Evolutionary conservation across 2,113 vertebrate genomes (phyloP).

Genomic region (Polyodon spathula): DNA sequence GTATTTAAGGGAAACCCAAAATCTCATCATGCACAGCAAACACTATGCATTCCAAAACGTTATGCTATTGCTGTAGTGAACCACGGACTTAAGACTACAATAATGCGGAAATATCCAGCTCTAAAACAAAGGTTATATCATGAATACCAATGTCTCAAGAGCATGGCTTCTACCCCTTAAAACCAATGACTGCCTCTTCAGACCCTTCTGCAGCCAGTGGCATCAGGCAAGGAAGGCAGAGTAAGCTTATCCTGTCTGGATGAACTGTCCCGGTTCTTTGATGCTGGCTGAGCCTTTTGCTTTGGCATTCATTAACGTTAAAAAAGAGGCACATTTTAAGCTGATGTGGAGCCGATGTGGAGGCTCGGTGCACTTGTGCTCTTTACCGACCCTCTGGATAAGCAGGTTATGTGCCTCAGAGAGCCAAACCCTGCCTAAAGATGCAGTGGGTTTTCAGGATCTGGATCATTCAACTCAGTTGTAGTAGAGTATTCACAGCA

Average conservation of each 20-base stretch:
- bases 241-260: slow-evolving; percentile 19
- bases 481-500: not conserved
- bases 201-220: slow-evolving; percentile 13
- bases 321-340: slow-evolving; percentile 15
- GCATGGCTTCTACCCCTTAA: slow-evolving; percentile 7
- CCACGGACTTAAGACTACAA: slow-evolving; percentile 12
- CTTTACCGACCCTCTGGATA: slow-evolving; percentile 5
- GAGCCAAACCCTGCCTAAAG: slow-evolving; percentile 4
- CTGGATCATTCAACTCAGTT: slow-evolving; percentile 11
- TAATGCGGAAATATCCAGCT: slow-evolving; percentile 11
- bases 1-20: slow-evolving; percentile 3
- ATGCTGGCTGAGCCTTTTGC: slow-evolving; percentile 16
- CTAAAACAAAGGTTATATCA: slow-evolving; percentile 21
- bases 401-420: slow-evolving; percentile 10
- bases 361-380: slow-evolving; percentile 4
- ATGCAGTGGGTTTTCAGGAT: slow-evolving; percentile 9
- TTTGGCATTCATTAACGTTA: slow-evolving; percentile 20
- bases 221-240: slow-evolving; percentile 19
- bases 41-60: not conserved
- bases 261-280: slow-evolving; percentile 15
- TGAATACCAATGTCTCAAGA: slow-evolving; percentile 5
- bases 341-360: slow-evolving; percentile 9
- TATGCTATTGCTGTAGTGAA: not conserved
- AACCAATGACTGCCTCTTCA: slow-evolving; percentile 17
- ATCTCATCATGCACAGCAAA: not conserved